phyloP scores from a whole-genome alignment of 1,140 invertebrate genomes.

The Chymomyza costata region DNA sequence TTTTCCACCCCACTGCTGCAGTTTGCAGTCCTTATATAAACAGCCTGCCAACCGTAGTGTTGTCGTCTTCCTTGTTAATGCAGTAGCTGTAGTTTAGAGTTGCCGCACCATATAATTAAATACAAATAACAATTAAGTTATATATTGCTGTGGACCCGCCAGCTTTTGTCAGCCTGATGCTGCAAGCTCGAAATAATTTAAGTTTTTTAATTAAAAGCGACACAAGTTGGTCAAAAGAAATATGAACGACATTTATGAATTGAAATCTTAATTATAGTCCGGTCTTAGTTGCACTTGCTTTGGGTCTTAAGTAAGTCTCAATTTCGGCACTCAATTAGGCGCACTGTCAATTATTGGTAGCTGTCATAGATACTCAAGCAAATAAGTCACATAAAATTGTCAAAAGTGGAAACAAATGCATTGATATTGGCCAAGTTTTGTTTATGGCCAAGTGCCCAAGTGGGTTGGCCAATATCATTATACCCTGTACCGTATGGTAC shows the following conservation, averaged over 20 bases:
- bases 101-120: slow-evolving; percentile 48
- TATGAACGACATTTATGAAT: slow-evolving; percentile 52
- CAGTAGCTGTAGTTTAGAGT: slow-evolving; percentile 10
- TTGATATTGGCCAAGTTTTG: slow-evolving; percentile 13
- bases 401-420: slow-evolving; percentile 53
- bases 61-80: no score
- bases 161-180: slow-evolving; percentile 26
- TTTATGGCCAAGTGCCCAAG: neutral
- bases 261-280: slow-evolving; percentile 55
- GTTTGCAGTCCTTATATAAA: neutral
- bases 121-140: slow-evolving; percentile 57
- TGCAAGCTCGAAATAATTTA: slow-evolving; percentile 31
- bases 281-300: neutral
- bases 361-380: slow-evolving; percentile 33
- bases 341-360: slow-evolving; percentile 31
- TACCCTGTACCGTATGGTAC: no score
- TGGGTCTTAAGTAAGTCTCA: no score
- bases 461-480: slow-evolving; percentile 46
- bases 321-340: slow-evolving; percentile 5
- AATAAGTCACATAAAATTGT: slow-evolving; percentile 44
- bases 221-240: slow-evolving; percentile 18
- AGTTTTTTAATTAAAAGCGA: slow-evolving; percentile 55
- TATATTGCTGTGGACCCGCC: slow-evolving; percentile 4
- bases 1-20: no score
- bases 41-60: no score